Conservation (phyloP, 2,113 vertebrate species). For the Callopanchax toddi region DNA sequence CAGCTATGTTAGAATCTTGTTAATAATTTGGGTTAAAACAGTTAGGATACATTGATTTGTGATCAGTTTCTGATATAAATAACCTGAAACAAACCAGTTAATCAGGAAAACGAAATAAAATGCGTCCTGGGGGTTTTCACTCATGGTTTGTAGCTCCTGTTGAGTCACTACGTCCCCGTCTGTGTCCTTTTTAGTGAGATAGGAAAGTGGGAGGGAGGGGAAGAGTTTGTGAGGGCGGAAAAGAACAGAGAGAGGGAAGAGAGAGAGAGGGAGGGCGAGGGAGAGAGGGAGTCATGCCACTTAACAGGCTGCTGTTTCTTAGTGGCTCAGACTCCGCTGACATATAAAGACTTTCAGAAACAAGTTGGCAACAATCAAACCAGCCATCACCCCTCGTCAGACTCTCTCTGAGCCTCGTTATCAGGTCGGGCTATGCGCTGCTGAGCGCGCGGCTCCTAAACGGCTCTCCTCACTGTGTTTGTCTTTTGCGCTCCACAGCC, state of each 20-base stretch:
- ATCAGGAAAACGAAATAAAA: no score
- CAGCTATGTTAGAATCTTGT: no score
- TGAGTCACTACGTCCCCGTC: conserved; percentile 37
- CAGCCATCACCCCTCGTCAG: conserved; percentile 50
- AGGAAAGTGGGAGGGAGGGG: conserved; percentile 11
- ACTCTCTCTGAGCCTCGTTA: conserved; percentile 20
- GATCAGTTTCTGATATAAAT: no score
- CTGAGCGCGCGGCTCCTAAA: conserved; percentile 26
- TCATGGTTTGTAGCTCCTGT: background rate
- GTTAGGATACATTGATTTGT: no score
- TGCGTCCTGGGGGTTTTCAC: no score
- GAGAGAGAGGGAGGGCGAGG: conserved; percentile 39
- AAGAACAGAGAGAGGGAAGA: conserved; percentile 36
- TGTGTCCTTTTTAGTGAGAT: conserved; percentile 31
- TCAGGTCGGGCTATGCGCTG: no score
- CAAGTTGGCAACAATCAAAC: conserved; percentile 67
- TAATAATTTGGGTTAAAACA: no score
- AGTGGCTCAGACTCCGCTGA: conserved; percentile 56
- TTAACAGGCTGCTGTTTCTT: conserved; percentile 55
- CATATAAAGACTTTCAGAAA: conserved; percentile 48
- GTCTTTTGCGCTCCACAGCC: conserved; percentile 45
- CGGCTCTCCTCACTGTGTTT: conserved; percentile 13
- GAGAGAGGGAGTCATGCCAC: conserved; percentile 56
- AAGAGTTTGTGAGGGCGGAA: conserved; percentile 1
- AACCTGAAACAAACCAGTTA: no score